Evolutionary conservation across 2,113 vertebrate species (phyloP).

Genomic region (Tapirus terrestris): DNA sequence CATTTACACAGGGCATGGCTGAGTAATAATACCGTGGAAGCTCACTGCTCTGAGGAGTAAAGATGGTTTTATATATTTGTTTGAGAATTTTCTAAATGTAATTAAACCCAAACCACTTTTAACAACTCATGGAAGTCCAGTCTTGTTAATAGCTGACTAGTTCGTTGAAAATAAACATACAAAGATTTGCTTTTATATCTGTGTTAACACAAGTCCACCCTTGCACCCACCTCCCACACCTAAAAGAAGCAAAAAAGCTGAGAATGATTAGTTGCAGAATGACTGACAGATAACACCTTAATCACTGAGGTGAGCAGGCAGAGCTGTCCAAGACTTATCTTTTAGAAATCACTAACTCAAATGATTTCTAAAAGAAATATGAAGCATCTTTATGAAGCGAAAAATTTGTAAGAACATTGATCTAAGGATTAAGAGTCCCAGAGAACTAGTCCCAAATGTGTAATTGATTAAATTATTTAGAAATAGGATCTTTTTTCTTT

Average conservation of each 20-base stretch:
- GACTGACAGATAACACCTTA: neutral
- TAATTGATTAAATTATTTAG: neutral
- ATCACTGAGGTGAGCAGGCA: neutral
- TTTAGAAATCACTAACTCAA: neutral
- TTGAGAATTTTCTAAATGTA: neutral
- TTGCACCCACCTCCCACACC: neutral
- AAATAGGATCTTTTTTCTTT: neutral
- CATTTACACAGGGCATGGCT: neutral
- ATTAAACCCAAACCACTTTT: neutral
- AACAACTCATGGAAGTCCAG: neutral
- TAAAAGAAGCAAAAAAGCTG: neutral
- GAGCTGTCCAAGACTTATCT: neutral
- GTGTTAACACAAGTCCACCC: neutral
- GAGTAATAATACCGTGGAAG: neutral
- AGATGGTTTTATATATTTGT: neutral
- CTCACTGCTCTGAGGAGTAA: neutral
- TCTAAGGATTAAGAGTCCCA: neutral
- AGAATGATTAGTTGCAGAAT: neutral
- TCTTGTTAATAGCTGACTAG: neutral
- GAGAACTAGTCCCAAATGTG: neutral
- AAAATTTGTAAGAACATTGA: neutral
- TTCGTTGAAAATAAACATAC: neutral
- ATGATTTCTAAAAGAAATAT: neutral
- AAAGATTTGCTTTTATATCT: neutral
- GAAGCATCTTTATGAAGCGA: neutral